Base-by-base conservation (phyloP, 2,797 vertebrate genomes). In the Eurystomus glaucurus region DNA sequence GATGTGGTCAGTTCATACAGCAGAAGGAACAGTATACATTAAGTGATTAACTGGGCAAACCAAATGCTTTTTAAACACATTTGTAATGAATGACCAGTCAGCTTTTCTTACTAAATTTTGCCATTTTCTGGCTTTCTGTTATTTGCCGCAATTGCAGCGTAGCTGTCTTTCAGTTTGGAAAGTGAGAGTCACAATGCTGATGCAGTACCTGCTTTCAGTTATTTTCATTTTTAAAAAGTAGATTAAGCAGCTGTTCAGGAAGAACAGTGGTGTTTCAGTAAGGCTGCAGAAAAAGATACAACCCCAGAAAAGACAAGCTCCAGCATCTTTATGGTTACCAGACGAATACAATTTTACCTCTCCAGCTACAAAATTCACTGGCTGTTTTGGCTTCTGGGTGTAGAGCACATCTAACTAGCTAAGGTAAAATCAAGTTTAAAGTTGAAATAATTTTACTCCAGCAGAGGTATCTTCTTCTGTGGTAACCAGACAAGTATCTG, bases 1-100 rank as follows among this genome's bases (percentile, higher is more conserved):
- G 13, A 46, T 37, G 17, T 26, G 55, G 60, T 97, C 50, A 97
- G 87, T 80, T 78, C 64, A 87, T 31, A 66, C n/a, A 93, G 95
- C 71, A 91, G 68, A 87, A 88, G 26, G 43, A 95, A 86, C 21
- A 60, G 28, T 20, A 75, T 5, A 28, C 29, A 54, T 37, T 20
- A 61, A 70, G 46, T 25, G 65, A 79, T 41, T 48, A 55, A 84
- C 18, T 51, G 14, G 29, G 39, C 61, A 84, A 80, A 92, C 13
- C 14, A 74, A 75, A 69, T 70, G 25, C 25, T 65, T 76, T 78
- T 57, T 52, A 33, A 33, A 89, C 65, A 68, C 23, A 68, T 25
- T 31, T 45, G 31, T 41, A 65, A 6, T 33, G 15, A 82, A 54
- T 25, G 81, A 19, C 19, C 33, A 22, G 51, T 33, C 52, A 39